A percentile compares a stretch with the other conserved stretches of the same genome.
Conservation (phyloP, 2,113 vertebrate genomes). For the Tor tambroides region DNA sequence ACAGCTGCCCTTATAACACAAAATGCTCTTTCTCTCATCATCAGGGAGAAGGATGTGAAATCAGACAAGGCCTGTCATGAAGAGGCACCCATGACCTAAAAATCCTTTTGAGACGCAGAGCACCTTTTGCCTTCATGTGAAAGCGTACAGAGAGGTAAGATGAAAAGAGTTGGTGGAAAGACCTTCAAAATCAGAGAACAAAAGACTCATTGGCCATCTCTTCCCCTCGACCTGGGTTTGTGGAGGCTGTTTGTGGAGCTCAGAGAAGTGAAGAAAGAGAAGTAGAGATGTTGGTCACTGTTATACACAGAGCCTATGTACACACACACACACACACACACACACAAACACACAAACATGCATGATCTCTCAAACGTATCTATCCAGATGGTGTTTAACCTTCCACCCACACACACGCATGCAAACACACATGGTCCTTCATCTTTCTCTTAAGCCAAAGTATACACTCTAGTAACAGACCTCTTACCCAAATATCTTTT, state of each 20-base stretch:
- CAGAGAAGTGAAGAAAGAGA: slow-evolving; percentile 58
- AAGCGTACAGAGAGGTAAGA: slow-evolving; percentile 11
- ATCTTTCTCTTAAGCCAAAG: slow-evolving; percentile 22
- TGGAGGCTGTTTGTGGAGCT: slow-evolving; percentile 24
- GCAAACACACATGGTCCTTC: slow-evolving; percentile 6
- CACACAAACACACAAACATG: slow-evolving; percentile 18
- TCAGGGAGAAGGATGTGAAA: slow-evolving; percentile 21
- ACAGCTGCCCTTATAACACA: slow-evolving; percentile 19
- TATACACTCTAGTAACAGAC: slow-evolving; percentile 10
- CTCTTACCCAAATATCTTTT: slow-evolving; percentile 30
- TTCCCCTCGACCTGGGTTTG: slow-evolving; percentile 30
- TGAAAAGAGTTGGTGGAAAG: slow-evolving; percentile 27
- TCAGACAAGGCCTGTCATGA: slow-evolving; percentile 27
- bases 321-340: slow-evolving; percentile 16
- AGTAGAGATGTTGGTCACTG: slow-evolving; percentile 56
- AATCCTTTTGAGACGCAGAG: not conserved
- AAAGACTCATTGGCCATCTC: slow-evolving; percentile 30
- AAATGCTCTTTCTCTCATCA: slow-evolving; percentile 21
- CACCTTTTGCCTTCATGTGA: slow-evolving; percentile 32
- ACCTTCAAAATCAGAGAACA: slow-evolving; percentile 41
- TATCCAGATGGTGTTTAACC: slow-evolving; percentile 49
- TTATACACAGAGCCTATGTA: slow-evolving; percentile 15
- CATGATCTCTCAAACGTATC: slow-evolving; percentile 38
- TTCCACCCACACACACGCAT: slow-evolving; percentile 27
- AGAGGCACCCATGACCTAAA: slow-evolving; percentile 17